A percentile compares a stretch with the other conserved stretches of the same genome.
These are phyloP conservation scores for Numenius phaeopus DNA, from an alignment of 2,797 vertebrate species.

Conservation along the genomic window DNA sequence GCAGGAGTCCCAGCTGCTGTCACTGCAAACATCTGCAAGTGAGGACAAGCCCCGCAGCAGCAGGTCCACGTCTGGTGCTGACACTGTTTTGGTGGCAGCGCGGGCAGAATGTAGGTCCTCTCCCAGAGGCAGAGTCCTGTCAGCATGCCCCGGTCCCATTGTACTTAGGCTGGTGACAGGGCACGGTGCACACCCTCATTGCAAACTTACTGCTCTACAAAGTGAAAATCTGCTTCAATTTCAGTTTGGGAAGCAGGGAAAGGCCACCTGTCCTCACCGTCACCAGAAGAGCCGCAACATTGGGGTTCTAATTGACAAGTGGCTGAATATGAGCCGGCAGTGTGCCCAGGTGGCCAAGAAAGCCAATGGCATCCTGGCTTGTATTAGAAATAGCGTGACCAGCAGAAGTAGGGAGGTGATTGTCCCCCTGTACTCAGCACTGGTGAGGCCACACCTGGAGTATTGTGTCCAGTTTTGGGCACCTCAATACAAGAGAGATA, in stretches of 20 bases:
- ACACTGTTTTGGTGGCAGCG: fast-evolving
- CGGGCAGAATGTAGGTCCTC: not conserved
- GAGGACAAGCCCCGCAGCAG: not conserved
- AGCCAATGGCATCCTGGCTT: no score
- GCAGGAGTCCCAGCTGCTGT: fast-evolving
- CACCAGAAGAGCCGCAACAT: not conserved
- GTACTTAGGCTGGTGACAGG: not conserved
- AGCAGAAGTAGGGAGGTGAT: no score
- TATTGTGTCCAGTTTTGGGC: no score
- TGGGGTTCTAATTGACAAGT: no score
- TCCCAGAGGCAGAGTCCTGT: not conserved
- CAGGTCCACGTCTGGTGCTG: not conserved
- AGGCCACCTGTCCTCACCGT: not conserved
- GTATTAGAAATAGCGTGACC: no score
- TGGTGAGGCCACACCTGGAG: no score
- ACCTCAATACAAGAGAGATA: no score
- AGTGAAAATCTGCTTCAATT: not conserved
- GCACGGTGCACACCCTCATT: fast-evolving
- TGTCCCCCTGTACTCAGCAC: no score
- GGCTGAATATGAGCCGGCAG: no score
- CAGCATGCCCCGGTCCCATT: fast-evolving
- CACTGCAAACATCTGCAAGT: not conserved
- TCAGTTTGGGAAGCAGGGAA: not conserved
- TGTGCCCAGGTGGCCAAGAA: no score
- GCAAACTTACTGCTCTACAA: not conserved